Base-by-base conservation (phyloP, 2,888 invertebrate genomes). In the Drosophila maculinotata region DNA sequence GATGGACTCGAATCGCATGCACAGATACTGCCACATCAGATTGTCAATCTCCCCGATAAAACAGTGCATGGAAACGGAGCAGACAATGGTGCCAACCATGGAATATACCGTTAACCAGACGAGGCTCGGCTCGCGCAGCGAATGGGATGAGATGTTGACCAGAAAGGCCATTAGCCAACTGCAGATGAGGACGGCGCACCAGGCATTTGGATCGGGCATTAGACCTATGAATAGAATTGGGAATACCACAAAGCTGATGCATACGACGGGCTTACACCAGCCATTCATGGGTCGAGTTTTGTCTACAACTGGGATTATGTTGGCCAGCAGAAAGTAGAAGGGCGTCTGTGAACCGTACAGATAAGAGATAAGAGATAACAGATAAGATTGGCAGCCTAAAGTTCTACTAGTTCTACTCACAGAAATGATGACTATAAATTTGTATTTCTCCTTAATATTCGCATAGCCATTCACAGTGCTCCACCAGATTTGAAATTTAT, bases 11-110 rank as follows among this genome's bases (percentile, higher is more conserved):
- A 59, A 57, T 0, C 54, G 48, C 25, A 80, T 44, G 31, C 45
- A 42, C 4, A 76, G 4, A n/a, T 64, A 79, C 20, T 80, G 79
- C 71, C 72, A 80, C 0, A 20, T n/a, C 1, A 80, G 4, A 36
- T 72, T 75, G 23, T 80, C 39, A 0, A 72, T 36, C 38, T 75
- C 67, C 0, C 10, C 39, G 1, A 17, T 9, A 0, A 66, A 5
- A 4, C 23, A 26, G 0, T 41, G 28, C 31, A 73, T 30, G 4
- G 20, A 3, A 1, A 69, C 4, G 1, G 67, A 60, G 35, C 58
- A 48, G 1, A 45, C 28, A 14, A 36, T 1, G 14, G 71, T 8
- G 4, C 75, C 78, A 1, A 42, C 2, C 0, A 59, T 0, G 0
- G 28, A 23, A 39, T 45, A 57, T 4, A 67, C 0, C n/a, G 5